These are phyloP conservation scores for Agonopterix heracliana DNA, from an alignment of 2,888 invertebrate species.

Conservation along the genomic window DNA sequence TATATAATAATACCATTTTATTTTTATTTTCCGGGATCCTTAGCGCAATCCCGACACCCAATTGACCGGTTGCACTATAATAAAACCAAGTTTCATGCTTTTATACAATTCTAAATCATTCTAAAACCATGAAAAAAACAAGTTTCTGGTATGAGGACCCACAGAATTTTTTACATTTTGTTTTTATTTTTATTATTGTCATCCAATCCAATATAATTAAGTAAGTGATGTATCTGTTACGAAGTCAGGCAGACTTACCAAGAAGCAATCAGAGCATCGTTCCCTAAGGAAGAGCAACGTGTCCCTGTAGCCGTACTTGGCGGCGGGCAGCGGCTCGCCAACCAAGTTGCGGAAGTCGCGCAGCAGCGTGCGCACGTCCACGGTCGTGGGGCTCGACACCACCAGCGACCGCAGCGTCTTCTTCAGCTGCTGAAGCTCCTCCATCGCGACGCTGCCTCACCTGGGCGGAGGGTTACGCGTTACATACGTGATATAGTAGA, in stretches of 20 bases:
- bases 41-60: too few relatives aligned
- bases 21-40: too few relatives aligned
- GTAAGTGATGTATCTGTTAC: background rate
- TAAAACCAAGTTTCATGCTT: too few relatives aligned
- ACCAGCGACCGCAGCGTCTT: slow-evolving; percentile 50
- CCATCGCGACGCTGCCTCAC: slow-evolving; percentile 28
- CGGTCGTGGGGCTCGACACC: slow-evolving; percentile 53
- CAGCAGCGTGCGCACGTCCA: slow-evolving; percentile 44
- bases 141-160: too few relatives aligned
- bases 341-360: slow-evolving; percentile 54
- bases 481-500: too few relatives aligned
- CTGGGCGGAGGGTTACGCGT: background rate
- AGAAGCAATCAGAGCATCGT: slow-evolving; percentile 48
- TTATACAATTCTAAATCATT: too few relatives aligned
- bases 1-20: too few relatives aligned
- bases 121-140: too few relatives aligned
- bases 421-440: slow-evolving; percentile 47
- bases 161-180: too few relatives aligned
- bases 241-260: slow-evolving; percentile 32
- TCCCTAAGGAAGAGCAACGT: slow-evolving; percentile 47
- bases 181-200: background rate
- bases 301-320: slow-evolving; percentile 47
- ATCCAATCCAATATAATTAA: background rate
- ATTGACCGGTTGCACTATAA: too few relatives aligned
- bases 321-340: slow-evolving; percentile 38